Evolutionary conservation across 2,797 vertebrate genomes (phyloP), one percentile per base, ranked within the genome.

Genomic region (Girardinus metallicus): DNA sequence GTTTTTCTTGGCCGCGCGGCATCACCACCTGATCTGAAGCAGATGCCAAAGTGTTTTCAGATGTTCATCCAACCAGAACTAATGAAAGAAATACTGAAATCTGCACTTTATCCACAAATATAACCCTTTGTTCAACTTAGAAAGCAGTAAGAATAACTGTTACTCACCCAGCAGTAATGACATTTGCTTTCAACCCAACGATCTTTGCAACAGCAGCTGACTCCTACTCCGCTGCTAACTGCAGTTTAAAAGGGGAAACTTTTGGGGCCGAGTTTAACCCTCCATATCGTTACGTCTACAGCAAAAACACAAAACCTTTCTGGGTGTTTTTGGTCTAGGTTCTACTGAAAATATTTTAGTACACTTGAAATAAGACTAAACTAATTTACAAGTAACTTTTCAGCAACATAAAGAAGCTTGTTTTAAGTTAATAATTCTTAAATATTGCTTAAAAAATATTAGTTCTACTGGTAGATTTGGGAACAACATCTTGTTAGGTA

Each of bases 21-120:
- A 82, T 68, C 43, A 51, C 85, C 87, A 87, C 80, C 86, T 87
- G 90, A 92, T 74, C 75, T 76, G 29, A 71, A 64, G 82, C 71
- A 21, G 70, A 74, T 70, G 51, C 71, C 41, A 0, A 74, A 36
- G 66, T 87, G 86, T 83, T 86, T 85, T 83, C 77, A 85, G 83
- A 87, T 16, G 57, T 12, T 80, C 46, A 80, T 41, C 73, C 80
- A 29, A 75, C 82, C 83, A 26, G 83, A 75, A 62, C 80, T 82
- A 73, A 88, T 78, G 71, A 83, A 76, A 80, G 77, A 44, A 47
- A 82, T 23, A 79, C 81, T 68, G 71, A 73, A 75, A 76, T 41
- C n/a, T 73, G 68, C 26, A 57, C 12, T 75, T 74, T 49, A 68
- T 64, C 74, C 18, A 51, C 12, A 57, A 76, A 66, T 34, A 74